A percentile compares a stretch with the other conserved stretches of the same genome.
These are phyloP conservation scores for Microdon myrmicae DNA, from an alignment of 2,888 invertebrate genomes.

Conservation along the genomic window DNA sequence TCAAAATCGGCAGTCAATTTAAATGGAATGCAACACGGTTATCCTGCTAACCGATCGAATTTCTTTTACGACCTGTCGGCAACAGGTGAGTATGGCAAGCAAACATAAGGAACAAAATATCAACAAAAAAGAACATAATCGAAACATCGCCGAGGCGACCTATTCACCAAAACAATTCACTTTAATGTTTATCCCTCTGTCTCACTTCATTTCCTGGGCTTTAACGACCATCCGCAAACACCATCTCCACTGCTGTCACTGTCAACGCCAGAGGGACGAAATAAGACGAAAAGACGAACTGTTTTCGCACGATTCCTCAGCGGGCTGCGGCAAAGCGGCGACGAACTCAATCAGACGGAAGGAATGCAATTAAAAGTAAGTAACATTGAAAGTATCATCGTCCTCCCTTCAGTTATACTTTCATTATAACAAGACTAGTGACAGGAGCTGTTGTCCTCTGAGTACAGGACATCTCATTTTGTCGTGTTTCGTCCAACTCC, in stretches of 20 bases:
- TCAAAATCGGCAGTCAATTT: slow-evolving; percentile 73
- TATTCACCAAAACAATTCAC: slow-evolving; percentile 22
- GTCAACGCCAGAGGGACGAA: slow-evolving; percentile 62
- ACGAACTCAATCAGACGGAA: slow-evolving; percentile 65
- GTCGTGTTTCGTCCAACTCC: slow-evolving; percentile 11
- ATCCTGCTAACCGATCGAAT: slow-evolving; percentile 64
- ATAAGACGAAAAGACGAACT: slow-evolving; percentile 65
- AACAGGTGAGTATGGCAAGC: slow-evolving; percentile 61
- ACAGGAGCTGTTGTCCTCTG: slow-evolving; percentile 38
- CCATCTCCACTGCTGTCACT: slow-evolving; percentile 11
- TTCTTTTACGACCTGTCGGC: slow-evolving; percentile 67
- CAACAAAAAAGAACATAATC: slow-evolving; percentile 7
- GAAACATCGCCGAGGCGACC: slow-evolving; percentile 14
- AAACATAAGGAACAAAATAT: slow-evolving; percentile 9
- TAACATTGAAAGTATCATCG: slow-evolving; percentile 51
- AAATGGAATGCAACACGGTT: slow-evolving; percentile 66
- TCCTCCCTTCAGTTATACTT: no score
- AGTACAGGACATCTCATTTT: slow-evolving; percentile 16
- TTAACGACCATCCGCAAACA: slow-evolving; percentile 50
- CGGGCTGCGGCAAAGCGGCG: slow-evolving; percentile 64
- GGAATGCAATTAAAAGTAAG: slow-evolving; percentile 67
- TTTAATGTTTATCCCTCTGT: slow-evolving; percentile 55
- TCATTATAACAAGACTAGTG: slow-evolving; percentile 45
- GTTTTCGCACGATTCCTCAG: slow-evolving; percentile 66
- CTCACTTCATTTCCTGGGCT: slow-evolving; percentile 59